These are phyloP conservation scores for Caenorhabditis afra DNA, from an alignment of 2,888 invertebrate genomes.

Conservation along the genomic window DNA sequence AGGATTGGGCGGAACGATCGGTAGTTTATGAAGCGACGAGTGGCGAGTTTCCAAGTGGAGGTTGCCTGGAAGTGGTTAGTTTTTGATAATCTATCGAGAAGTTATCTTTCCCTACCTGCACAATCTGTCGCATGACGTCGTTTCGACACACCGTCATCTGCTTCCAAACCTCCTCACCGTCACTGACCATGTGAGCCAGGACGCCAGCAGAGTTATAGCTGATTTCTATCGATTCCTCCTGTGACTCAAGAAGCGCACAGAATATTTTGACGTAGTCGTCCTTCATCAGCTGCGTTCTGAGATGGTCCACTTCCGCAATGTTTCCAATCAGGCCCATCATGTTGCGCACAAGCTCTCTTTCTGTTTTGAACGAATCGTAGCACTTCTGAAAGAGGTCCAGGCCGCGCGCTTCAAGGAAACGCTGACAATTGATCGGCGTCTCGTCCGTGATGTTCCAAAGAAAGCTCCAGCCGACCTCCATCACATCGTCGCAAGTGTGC, in stretches of 20 bases:
- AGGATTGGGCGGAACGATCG: slow-evolving; percentile 95
- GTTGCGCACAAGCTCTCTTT: slow-evolving; percentile 90
- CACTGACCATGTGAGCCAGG: slow-evolving; percentile 94
- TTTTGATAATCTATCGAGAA: not conserved
- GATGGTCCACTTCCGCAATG: slow-evolving; percentile 92
- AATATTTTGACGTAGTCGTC: slow-evolving; percentile 85
- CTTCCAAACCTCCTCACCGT: slow-evolving; percentile 90
- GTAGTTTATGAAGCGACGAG: slow-evolving; percentile 95
- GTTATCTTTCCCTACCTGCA: slow-evolving; percentile 58
- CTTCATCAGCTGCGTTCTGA: slow-evolving; percentile 90
- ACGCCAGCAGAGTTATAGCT: slow-evolving; percentile 84
- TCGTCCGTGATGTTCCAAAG: slow-evolving; percentile 92
- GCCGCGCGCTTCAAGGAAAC: slow-evolving; percentile 91
- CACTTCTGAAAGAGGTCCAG: slow-evolving; percentile 93
- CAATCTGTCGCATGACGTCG: slow-evolving; percentile 74
- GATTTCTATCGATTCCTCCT: slow-evolving; percentile 95
- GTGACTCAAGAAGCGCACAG: slow-evolving; percentile 88
- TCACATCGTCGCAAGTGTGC: slow-evolving; percentile 91
- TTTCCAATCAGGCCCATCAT: slow-evolving; percentile 97
- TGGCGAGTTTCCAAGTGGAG: slow-evolving; percentile 90
- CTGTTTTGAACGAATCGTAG: slow-evolving; percentile 84
- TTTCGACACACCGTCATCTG: slow-evolving; percentile 56
- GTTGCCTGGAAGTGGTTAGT: slow-evolving; percentile 85
- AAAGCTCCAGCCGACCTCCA: slow-evolving; percentile 99
- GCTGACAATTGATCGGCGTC: slow-evolving; percentile 93